Conservation (phyloP, 2,113 vertebrate genomes). For the Oxyura jamaicensis region DNA sequence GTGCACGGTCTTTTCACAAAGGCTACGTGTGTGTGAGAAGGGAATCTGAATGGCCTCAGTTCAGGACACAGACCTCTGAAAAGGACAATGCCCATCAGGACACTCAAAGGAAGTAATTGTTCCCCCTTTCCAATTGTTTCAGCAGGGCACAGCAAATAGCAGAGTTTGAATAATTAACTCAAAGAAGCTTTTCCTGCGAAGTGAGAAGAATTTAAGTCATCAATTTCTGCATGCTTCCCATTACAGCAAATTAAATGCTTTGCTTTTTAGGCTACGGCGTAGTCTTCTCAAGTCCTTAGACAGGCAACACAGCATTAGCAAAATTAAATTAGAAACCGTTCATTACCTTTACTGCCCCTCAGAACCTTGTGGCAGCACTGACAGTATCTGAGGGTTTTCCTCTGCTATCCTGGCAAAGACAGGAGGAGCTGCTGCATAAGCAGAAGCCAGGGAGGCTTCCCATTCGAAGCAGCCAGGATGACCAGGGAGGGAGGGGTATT, state of each 20-base stretch:
- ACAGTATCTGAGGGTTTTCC: neutral
- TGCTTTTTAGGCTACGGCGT: neutral
- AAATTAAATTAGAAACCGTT: neutral
- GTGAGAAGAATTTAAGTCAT: neutral
- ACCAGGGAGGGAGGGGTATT: neutral
- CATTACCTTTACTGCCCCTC: neutral
- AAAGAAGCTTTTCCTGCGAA: neutral
- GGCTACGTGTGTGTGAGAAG: neutral
- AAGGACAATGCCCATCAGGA: neutral
- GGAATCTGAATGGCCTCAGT: neutral
- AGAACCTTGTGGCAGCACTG: neutral
- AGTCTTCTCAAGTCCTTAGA: neutral
- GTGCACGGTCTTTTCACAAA: neutral
- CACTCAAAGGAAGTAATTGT: neutral
- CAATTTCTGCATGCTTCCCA: neutral
- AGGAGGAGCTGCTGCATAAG: neutral
- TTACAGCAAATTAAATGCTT: neutral
- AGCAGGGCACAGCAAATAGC: neutral
- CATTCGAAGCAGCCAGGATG: neutral
- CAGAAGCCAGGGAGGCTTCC: neutral
- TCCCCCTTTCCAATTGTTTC: neutral
- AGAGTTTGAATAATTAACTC: neutral
- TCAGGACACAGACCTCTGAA: neutral
- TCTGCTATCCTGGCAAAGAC: neutral
- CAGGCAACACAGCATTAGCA: neutral